Conservation (phyloP, 2,888 invertebrate genomes). For the Muschampia plurimacula region DNA sequence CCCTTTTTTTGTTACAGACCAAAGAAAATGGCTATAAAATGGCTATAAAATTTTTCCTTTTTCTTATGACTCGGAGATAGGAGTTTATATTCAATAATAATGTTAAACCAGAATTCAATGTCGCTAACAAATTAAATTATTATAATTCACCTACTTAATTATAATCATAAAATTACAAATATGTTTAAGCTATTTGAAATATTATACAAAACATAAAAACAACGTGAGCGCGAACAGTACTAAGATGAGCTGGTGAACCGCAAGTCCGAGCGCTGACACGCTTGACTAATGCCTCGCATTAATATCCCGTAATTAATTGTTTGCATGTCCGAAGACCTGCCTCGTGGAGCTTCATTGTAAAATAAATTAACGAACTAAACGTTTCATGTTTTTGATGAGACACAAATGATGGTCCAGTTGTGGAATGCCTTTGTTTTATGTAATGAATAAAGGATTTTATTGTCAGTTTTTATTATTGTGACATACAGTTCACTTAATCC, state of each 20-base stretch:
- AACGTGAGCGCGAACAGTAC: slow-evolving; percentile 24
- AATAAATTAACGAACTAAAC: slow-evolving; percentile 67
- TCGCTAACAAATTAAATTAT: too few relatives aligned
- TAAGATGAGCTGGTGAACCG: slow-evolving; percentile 36
- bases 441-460: slow-evolving; percentile 1
- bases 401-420: slow-evolving; percentile 27
- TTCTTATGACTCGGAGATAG: too few relatives aligned
- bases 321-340: slow-evolving; percentile 82
- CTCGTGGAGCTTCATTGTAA: slow-evolving; percentile 70
- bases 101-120: too few relatives aligned
- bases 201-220: neutral
- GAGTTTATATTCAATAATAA: too few relatives aligned
- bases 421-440: slow-evolving; percentile 22
- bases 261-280: slow-evolving; percentile 66
- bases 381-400: slow-evolving; percentile 41
- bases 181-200: neutral
- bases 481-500: too few relatives aligned
- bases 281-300: slow-evolving; percentile 83
- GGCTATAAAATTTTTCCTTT: too few relatives aligned
- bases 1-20: too few relatives aligned
- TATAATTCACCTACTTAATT: too few relatives aligned
- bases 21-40: too few relatives aligned
- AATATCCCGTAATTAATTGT: slow-evolving; percentile 86
- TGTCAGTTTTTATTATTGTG: neutral
- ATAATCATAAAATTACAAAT: neutral